Conservation (phyloP, 2,113 vertebrate genomes). For the Corythoichthys haematopterus region DNA sequence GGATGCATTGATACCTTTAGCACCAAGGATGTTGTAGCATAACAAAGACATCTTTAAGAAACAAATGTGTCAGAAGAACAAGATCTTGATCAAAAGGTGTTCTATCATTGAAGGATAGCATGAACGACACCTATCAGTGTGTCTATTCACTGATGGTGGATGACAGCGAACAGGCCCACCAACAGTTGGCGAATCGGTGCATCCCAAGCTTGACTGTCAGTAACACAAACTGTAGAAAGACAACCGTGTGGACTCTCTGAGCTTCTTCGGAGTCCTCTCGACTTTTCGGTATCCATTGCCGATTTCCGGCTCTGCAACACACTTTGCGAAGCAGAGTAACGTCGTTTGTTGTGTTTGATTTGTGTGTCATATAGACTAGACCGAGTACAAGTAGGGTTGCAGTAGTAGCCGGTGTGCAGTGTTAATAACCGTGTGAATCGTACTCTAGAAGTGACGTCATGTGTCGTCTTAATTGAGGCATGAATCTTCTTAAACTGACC, state of each 20-base stretch:
- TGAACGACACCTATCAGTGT: neutral
- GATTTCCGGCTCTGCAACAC: constrained; percentile 26
- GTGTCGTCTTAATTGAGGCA: constrained; percentile 48
- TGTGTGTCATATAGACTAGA: constrained; percentile 57
- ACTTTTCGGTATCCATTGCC: constrained; percentile 29
- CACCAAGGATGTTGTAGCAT: neutral
- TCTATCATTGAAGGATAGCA: neutral
- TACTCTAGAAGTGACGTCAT: constrained; percentile 56
- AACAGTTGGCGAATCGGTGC: neutral
- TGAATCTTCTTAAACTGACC: constrained; percentile 66
- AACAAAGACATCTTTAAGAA: neutral
- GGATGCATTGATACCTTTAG: neutral
- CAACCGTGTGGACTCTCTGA: constrained; percentile 34
- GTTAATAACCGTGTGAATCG: constrained; percentile 68
- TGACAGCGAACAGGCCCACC: too few relatives aligned
- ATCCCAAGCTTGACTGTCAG: constrained; percentile 46
- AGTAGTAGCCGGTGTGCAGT: constrained; percentile 69
- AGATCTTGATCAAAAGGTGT: neutral
- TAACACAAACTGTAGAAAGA: constrained; percentile 68
- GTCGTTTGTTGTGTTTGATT: constrained; percentile 24
- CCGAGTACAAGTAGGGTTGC: constrained; percentile 58
- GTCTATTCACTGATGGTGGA: neutral
- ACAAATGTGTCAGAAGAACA: neutral
- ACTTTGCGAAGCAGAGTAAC: neutral
- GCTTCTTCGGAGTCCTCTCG: constrained; percentile 45